These are phyloP conservation scores for Dynastes hyllus DNA, from an alignment of 2,888 invertebrate species.

Conservation along the genomic window DNA sequence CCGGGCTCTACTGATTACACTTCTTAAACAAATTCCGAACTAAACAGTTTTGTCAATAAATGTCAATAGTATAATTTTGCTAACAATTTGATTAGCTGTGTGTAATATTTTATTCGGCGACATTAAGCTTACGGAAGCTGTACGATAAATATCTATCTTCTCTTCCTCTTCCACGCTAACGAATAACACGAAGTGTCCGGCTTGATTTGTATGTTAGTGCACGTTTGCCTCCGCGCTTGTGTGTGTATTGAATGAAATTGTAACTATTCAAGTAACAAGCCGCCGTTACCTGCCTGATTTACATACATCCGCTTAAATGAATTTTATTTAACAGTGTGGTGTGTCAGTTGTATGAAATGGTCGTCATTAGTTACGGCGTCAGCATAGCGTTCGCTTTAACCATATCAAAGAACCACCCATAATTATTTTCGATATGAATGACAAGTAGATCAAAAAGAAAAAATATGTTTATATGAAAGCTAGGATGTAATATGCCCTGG, in stretches of 20 bases:
- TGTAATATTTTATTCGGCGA: neutral
- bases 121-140: neutral
- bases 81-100: neutral
- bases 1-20: too few relatives aligned
- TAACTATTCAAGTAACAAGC: constrained; percentile 37
- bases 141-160: neutral
- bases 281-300: constrained; percentile 46
- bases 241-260: constrained; percentile 14
- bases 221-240: neutral
- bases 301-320: constrained; percentile 45
- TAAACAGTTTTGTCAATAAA: too few relatives aligned
- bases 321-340: constrained; percentile 33
- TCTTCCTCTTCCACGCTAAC: neutral
- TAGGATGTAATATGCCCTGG: constrained; percentile 7
- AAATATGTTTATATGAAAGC: constrained; percentile 4
- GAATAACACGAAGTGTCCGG: neutral
- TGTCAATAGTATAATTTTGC: neutral
- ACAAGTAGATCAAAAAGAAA: constrained; percentile 37
- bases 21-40: too few relatives aligned
- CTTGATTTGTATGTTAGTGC: neutral
- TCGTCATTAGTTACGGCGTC: constrained; percentile 39
- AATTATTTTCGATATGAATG: constrained; percentile 45
- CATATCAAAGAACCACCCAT: constrained; percentile 34
- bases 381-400: constrained; percentile 24
- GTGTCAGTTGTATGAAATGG: constrained; percentile 44